These are phyloP conservation scores for Tenebrosternarchus preto DNA, from an alignment of 2,113 vertebrate genomes.

Conservation along the genomic window DNA sequence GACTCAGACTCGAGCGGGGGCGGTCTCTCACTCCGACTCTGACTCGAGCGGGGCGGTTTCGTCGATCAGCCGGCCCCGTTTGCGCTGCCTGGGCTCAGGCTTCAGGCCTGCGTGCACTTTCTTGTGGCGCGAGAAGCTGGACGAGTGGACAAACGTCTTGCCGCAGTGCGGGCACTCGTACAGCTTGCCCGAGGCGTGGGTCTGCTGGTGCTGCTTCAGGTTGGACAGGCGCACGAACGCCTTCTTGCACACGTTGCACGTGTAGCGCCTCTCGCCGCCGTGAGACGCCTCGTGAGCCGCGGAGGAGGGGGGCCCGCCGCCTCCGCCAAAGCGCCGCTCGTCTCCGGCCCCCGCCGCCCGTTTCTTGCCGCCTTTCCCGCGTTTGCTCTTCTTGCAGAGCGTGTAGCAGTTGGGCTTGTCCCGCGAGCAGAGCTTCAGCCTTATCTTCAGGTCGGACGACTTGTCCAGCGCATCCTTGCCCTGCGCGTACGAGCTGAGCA, in stretches of 20 bases:
- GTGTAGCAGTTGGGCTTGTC: conserved; percentile 79
- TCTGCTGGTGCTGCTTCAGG: conserved; percentile 64
- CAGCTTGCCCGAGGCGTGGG: conserved; percentile 60
- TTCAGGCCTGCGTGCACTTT: conserved; percentile 68
- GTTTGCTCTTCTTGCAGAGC: conserved; percentile 76
- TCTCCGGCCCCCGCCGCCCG: conserved; percentile 32
- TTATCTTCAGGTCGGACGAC: conserved; percentile 78
- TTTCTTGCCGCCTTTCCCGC: conserved; percentile 49
- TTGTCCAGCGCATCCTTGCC: conserved; percentile 72
- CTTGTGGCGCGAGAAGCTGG: conserved; percentile 77
- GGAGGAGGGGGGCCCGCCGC: conserved; percentile 70
- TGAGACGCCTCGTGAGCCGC: conserved; percentile 73
- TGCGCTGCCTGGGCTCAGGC: conserved; percentile 45
- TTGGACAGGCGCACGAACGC: conserved; percentile 61
- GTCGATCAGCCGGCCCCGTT: conserved; percentile 60
- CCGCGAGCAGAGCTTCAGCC: conserved; percentile 75
- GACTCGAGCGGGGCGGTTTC: conserved; percentile 73
- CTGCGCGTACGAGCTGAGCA: conserved; percentile 72
- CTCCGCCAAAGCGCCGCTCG: conserved; percentile 70
- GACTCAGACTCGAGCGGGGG: conserved; percentile 74
- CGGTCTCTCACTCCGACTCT: conserved; percentile 75
- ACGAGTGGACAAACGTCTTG: conserved; percentile 78
- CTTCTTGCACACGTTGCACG: conserved; percentile 55
- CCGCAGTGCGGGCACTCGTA: conserved; percentile 71
- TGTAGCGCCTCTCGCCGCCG: conserved; percentile 40